Evolutionary conservation across 2,797 vertebrate genomes (phyloP).

Genomic region (Anguilla megastoma): DNA sequence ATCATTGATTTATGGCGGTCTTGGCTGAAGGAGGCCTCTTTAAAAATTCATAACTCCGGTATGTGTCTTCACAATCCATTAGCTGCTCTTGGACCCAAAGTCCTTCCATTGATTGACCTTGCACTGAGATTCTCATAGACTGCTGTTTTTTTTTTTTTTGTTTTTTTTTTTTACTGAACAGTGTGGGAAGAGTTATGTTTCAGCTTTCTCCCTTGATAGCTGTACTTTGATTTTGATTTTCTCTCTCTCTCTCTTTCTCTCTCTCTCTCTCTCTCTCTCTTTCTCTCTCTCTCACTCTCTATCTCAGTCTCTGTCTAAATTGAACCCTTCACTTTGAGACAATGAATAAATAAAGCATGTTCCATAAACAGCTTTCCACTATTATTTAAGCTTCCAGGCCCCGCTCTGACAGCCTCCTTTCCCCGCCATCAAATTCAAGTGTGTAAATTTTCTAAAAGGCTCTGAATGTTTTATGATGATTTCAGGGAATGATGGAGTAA

Average conservation of each 20-base stretch:
- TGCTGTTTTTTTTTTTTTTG: constrained; percentile 64
- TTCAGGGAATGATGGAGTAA: constrained; percentile 98
- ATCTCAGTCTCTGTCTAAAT: constrained; percentile 76
- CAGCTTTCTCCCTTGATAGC: constrained; percentile 79
- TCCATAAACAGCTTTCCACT: constrained; percentile 99
- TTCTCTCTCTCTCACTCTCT: constrained; percentile 44
- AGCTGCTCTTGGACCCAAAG: constrained; percentile 85
- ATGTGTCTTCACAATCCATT: constrained; percentile 98
- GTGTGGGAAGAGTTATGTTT: constrained; percentile 91
- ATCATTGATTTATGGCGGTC: constrained; percentile 98
- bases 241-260: constrained; percentile 48
- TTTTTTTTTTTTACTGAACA: constrained; percentile 64
- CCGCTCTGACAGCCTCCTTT: constrained; percentile 86
- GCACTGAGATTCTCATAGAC: constrained; percentile 86
- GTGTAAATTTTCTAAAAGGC: constrained; percentile 99
- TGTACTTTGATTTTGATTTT: constrained; percentile 79
- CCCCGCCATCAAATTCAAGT: constrained; percentile 95
- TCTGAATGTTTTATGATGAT: constrained; percentile 99
- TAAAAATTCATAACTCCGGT: constrained; percentile 97
- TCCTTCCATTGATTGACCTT: constrained; percentile 98
- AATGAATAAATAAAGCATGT: constrained; percentile 99
- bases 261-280: constrained; percentile 36
- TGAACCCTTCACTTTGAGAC: constrained; percentile 87
- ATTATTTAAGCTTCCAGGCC: constrained; percentile 92
- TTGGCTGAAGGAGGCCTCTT: constrained; percentile 83